Evolutionary conservation across 1,140 invertebrate species (phyloP).

Genomic region (Nilaparvata lugens): DNA sequence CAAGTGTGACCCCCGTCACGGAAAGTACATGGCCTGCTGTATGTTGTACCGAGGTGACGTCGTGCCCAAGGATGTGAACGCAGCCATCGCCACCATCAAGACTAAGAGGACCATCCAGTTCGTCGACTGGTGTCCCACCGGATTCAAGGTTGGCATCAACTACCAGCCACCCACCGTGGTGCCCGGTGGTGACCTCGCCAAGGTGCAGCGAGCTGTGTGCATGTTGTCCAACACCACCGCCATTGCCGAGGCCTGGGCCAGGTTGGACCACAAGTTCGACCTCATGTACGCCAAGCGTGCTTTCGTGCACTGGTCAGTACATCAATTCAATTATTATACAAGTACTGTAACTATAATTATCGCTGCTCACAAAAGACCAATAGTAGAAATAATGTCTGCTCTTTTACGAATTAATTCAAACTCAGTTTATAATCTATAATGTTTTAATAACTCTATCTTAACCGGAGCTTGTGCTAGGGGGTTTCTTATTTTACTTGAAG

Average conservation of each 20-base stretch:
- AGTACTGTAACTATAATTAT: too few species aligned
- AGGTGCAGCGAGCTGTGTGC: conserved; percentile 73
- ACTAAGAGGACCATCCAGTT: conserved; percentile 59
- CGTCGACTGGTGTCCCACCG: conserved; percentile 86
- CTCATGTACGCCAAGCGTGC: conserved; percentile 71
- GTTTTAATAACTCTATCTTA: too few species aligned
- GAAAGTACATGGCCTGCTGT: conserved; percentile 65
- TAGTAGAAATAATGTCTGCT: too few species aligned
- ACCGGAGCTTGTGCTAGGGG: too few species aligned
- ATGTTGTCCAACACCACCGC: conserved; percentile 80
- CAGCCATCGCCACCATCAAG: conserved; percentile 77
- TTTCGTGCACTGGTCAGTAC: conserved; percentile 65
- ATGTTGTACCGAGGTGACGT: conserved; percentile 50
- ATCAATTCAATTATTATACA: conserved; percentile 34
- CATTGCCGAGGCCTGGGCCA: conserved; percentile 73
- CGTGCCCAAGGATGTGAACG: conserved; percentile 72
- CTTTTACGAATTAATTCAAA: too few species aligned
- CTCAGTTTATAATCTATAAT: too few species aligned
- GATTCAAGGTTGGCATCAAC: conserved; percentile 69
- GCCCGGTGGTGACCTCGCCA: conserved; percentile 69
- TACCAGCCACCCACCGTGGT: conserved; percentile 74
- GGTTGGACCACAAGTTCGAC: conserved; percentile 65
- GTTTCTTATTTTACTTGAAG: too few species aligned
- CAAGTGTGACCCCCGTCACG: conserved; percentile 65
- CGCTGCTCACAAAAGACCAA: too few species aligned